Conservation (phyloP, 2,113 vertebrate species). For the Neopipo cinnamomea region DNA sequence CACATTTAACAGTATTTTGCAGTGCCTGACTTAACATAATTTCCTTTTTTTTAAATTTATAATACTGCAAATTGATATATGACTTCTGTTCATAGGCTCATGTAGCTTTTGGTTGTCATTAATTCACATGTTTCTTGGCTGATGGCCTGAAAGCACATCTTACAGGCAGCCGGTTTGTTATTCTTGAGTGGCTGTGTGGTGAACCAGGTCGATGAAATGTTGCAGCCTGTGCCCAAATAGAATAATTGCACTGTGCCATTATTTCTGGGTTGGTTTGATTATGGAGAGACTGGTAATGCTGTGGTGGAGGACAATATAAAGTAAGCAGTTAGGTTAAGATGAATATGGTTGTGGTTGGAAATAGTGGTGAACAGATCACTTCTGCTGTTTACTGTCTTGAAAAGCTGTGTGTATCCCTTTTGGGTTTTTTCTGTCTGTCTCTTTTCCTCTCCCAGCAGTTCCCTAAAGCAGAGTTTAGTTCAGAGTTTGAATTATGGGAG, state of each 20-base stretch:
- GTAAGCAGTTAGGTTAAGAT: not conserved
- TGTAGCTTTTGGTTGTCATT: not conserved
- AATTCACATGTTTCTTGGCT: not conserved
- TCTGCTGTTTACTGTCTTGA: not conserved
- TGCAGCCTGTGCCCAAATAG: not conserved
- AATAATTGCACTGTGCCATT: not conserved
- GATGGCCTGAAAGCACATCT: not conserved
- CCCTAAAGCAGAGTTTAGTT: not conserved
- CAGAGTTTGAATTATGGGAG: not conserved
- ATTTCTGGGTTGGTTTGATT: not conserved
- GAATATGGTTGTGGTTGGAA: not conserved
- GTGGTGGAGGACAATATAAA: not conserved
- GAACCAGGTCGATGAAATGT: not conserved
- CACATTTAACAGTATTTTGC: not conserved
- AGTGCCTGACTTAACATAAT: not conserved
- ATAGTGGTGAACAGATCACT: not conserved
- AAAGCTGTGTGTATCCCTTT: not conserved
- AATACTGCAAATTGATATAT: not conserved
- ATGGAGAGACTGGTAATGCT: not conserved
- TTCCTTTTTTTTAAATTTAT: not conserved
- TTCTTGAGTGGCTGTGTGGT: not conserved
- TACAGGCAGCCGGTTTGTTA: fast-evolving
- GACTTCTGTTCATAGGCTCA: not conserved
- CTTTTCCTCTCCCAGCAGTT: not conserved
- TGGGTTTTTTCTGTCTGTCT: not conserved